Evolutionary conservation across 1,140 invertebrate species (phyloP).

Genomic region (Calephelis nemesis): DNA sequence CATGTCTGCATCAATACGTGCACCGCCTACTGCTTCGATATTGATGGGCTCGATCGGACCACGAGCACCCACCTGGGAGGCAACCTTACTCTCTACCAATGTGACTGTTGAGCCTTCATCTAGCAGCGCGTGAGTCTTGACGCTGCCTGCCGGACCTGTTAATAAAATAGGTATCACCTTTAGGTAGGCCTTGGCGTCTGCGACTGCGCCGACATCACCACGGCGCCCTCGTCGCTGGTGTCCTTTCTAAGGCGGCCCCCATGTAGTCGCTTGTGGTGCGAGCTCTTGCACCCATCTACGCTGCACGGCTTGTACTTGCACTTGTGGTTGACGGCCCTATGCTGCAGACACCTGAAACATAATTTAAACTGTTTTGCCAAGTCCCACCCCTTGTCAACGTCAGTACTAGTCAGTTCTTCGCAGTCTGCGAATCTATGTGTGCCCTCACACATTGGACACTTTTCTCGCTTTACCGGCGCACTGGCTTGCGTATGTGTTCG

Average conservation of each 20-base stretch:
- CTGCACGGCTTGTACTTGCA: constrained; percentile 2
- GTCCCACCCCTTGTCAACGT: neutral
- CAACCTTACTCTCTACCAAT: too few relatives aligned
- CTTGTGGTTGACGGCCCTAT: neutral
- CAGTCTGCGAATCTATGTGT: neutral
- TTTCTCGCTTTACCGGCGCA: neutral
- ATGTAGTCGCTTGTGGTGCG: neutral
- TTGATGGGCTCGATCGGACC: too few relatives aligned
- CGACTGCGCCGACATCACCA: too few relatives aligned
- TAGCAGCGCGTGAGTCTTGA: too few relatives aligned
- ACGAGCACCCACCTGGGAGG: too few relatives aligned
- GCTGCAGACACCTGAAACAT: constrained; percentile 16
- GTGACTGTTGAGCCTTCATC: too few relatives aligned
- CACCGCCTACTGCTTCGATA: too few relatives aligned
- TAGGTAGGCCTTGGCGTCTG: too few relatives aligned
- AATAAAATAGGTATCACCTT: too few relatives aligned
- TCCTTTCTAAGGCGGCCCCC: constrained; percentile 1
- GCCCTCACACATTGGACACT: neutral
- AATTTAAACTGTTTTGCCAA: neutral
- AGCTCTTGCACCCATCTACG: neutral
- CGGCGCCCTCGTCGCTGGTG: too few relatives aligned
- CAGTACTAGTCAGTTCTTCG: neutral
- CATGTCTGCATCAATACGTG: too few relatives aligned
- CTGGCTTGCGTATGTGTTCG: constrained; percentile 5
- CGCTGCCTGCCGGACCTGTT: too few relatives aligned